Evolutionary conservation across 2,888 invertebrate genomes (phyloP).

Genomic region (Pammene fasciana): DNA sequence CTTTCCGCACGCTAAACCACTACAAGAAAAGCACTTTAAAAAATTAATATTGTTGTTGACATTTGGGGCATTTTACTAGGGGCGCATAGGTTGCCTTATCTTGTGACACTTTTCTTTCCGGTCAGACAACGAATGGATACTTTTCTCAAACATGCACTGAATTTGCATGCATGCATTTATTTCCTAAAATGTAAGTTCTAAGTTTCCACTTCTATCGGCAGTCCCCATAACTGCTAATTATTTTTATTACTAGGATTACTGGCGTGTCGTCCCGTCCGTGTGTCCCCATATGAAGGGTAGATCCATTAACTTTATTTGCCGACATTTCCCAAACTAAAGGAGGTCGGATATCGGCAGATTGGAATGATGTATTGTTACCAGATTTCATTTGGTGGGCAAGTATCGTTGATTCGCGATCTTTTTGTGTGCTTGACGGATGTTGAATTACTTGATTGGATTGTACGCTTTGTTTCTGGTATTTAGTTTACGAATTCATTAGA

Average conservation of each 20-base stretch:
- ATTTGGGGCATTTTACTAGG: too few species aligned
- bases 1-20: too few species aligned
- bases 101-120: too few species aligned
- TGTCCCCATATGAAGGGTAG: conserved; percentile 46
- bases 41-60: too few species aligned
- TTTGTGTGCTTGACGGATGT: conserved; percentile 22
- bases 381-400: conserved; percentile 59
- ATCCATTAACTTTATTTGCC: conserved; percentile 76
- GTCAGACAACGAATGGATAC: too few species aligned
- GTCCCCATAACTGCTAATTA: too few species aligned
- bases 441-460: conserved; percentile 16
- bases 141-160: too few species aligned
- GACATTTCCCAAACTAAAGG: conserved; percentile 64
- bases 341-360: conserved; percentile 69
- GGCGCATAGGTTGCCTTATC: too few species aligned
- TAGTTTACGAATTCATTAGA: not conserved
- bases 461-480: not conserved
- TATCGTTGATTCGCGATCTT: conserved; percentile 31
- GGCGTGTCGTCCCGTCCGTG: conserved; percentile 25
- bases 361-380: conserved; percentile 74
- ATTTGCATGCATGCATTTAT: too few species aligned
- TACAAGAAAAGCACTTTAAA: too few species aligned
- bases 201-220: too few species aligned
- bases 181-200: too few species aligned
- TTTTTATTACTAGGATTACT: not conserved